Base-by-base conservation (phyloP, 2,797 vertebrate genomes). In the Aplochiton taeniatus region DNA sequence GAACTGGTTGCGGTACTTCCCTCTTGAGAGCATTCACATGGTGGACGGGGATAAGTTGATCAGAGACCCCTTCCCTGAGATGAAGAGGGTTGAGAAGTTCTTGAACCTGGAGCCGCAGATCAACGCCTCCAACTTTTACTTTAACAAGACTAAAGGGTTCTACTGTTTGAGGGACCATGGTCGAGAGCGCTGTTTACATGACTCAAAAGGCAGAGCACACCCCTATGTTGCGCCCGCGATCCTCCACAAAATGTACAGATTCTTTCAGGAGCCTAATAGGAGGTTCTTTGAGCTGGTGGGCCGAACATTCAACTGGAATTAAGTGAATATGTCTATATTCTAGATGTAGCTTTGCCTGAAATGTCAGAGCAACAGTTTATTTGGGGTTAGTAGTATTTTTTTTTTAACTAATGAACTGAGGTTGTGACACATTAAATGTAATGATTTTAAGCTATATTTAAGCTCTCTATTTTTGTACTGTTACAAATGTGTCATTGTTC, bases 61-160 rank as follows among this genome's bases (percentile, higher is more conserved):
- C 87, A 90, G 90, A 83, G 92, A 98, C 84, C 97, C 97, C 0
- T 93, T 98, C 55, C 91, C 92, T 0, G 96, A 99, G 91, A 94
- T 99, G 88, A 94, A 93, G 75, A 93, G 91, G 70, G 97, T 98
- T 17, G 97, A 99, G 81, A 73, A 78, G 7, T 99, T 98, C 89
- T 86, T 99, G 18, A 88, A 87, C 63, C 89, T 99, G 54, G 87
- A 94, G 0, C 94, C 96, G 0, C 95, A 95, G 83, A 96, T 99
- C 77, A 96, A 94, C 4, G 89, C 94, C 49, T 95, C 94, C 0
- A 96, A 98, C 84, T 98, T 99, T 86, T 99, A 99, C 86, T 99
- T 98, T 67, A 99, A 99, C 77, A 95, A 93, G 80, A 99, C 97
- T 0, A 98, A 97, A 81, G 97, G 97, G 58, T 99, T 99, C 82